These are phyloP conservation scores for Pachycephus smyrnensis DNA, from an alignment of 2,888 invertebrate genomes.

Conservation along the genomic window DNA sequence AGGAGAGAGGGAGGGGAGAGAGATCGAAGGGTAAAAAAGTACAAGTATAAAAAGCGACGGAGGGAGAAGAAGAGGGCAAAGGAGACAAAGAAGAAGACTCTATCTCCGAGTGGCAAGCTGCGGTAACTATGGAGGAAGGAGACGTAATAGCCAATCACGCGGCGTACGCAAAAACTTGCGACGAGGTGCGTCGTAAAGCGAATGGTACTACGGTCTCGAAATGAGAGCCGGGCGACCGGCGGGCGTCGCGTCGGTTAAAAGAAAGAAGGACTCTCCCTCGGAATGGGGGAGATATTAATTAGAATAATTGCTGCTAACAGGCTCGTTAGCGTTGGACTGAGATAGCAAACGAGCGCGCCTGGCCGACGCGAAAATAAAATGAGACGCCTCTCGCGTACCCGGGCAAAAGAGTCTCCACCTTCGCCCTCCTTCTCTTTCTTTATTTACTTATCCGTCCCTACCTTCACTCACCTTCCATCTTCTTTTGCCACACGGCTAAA, in stretches of 20 bases:
- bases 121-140: conserved; percentile 55
- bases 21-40: not conserved
- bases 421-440: conserved; percentile 24
- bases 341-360: conserved; percentile 59
- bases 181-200: conserved; percentile 57
- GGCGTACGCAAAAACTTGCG: conserved; percentile 58
- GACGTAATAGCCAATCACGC: conserved; percentile 66
- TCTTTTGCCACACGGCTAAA: no score
- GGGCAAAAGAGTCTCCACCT: conserved; percentile 31
- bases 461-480: no score
- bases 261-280: conserved; percentile 23
- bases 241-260: conserved; percentile 19
- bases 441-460: not conserved
- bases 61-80: conserved; percentile 6
- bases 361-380: conserved; percentile 54
- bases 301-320: conserved; percentile 67
- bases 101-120: conserved; percentile 52
- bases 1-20: conserved; percentile 7
- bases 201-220: conserved; percentile 41
- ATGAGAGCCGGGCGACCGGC: conserved; percentile 16
- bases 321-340: conserved; percentile 64
- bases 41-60: not conserved
- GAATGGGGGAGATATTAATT: conserved; percentile 64
- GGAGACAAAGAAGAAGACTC: conserved; percentile 50
- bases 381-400: conserved; percentile 32